phyloP scores from a whole-genome alignment of 23 tunicate genomes.

The Phallusia fumigata region DNA sequence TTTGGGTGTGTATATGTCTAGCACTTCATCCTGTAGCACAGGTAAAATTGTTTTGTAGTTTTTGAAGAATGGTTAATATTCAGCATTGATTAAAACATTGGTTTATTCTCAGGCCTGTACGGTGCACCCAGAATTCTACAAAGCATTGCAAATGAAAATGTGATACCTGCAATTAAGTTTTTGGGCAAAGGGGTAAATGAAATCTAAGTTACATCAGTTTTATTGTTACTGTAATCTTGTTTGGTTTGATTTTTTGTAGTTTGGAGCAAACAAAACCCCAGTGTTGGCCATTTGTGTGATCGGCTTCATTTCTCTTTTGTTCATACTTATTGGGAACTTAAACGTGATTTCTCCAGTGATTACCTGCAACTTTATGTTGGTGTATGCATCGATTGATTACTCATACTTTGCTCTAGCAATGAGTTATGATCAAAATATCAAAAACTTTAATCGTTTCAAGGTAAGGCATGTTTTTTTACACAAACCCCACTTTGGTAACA shows the following conservation, averaged over 20 bases:
- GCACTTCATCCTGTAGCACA: slow-evolving; percentile 98
- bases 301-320: slow-evolving; percentile 62
- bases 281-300: slow-evolving; percentile 79
- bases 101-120: slow-evolving; percentile 50
- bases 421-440: slow-evolving; percentile 67
- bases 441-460: slow-evolving; percentile 45
- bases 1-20: slow-evolving; percentile 91
- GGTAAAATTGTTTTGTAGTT: no score
- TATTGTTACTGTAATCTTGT: background rate
- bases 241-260: slow-evolving; percentile 36
- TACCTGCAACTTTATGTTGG: slow-evolving; percentile 96
- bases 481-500: no score
- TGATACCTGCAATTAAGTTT: slow-evolving; percentile 70
- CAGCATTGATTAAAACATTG: no score
- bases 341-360: slow-evolving; percentile 93
- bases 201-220: background rate
- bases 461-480: slow-evolving; percentile 20
- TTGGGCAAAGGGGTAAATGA: slow-evolving; percentile 70
- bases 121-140: slow-evolving; percentile 94
- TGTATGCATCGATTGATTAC: slow-evolving; percentile 84
- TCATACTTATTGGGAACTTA: slow-evolving; percentile 82
- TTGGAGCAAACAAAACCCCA: slow-evolving; percentile 94
- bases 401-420: slow-evolving; percentile 83
- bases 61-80: no score
- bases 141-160: slow-evolving; percentile 93